Base-by-base conservation (phyloP, 1,140 invertebrate genomes). In the Akabosia matsudoensis region DNA sequence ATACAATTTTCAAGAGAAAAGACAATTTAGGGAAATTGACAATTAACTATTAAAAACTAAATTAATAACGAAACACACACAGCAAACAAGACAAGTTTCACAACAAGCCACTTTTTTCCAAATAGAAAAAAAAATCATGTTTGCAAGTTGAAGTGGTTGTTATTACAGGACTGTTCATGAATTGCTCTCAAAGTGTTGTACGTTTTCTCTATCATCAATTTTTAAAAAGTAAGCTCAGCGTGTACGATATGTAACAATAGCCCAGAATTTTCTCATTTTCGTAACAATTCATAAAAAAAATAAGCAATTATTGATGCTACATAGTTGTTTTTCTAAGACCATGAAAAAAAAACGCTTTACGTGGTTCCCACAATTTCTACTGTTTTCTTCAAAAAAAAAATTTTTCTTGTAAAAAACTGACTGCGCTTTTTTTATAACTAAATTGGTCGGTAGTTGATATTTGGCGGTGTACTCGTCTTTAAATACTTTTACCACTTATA, bases 271-370 rank as follows among this genome's bases (percentile, higher is more conserved):
- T 67, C 31, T 31, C 61, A 67, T 28, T 61, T 61, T 61, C 24
- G 7, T 10, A n/a, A n/a, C 54, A 22, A 7, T 67, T 67, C n/a
- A 67, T 4, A 67, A 67, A 67, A 67, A n/a, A n/a, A 67, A 67
- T 30, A 30, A 67, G 28, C 61, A 67, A 67, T 67, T 67, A 67
- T 67, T 28, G 22, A 30, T 67, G 31, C 31, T 67, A 67, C 24
- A 7, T 10, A 30, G 28, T 30, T 2, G 13, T 2, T 67, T 30
- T 2, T 67, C 7, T 45, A 10, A 45, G 37, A 10, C 7, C 18
- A 45, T 45, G 37, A 45, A 10, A 45, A 10, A 10, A 18, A 10
- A 45, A 18, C 18, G 7, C 37, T n/a, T 45, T 67, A 16, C 31
- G 10, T 67, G 10, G 24, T 67, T 67, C 61, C 61, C 61, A 67